These are phyloP conservation scores for Drosophila hydei DNA, from an alignment of 1,140 invertebrate genomes.

Conservation along the genomic window DNA sequence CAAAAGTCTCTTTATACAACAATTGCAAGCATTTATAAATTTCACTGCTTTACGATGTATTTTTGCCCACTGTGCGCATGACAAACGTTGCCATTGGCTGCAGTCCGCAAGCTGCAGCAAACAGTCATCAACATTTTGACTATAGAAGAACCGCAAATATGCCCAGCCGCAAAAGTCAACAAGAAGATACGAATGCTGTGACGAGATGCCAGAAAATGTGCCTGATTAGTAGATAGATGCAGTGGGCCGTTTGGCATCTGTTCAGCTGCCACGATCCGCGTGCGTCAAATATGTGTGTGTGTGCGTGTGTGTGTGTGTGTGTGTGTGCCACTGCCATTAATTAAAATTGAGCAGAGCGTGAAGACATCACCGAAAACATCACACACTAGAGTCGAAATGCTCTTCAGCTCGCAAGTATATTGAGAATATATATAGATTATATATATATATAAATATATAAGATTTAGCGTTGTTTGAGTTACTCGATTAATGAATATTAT, in stretches of 20 bases:
- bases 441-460: too few species aligned
- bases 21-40: too few species aligned
- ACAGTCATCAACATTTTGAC: slow-evolving; percentile 7
- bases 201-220: slow-evolving; percentile 10
- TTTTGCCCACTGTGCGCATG: slow-evolving; percentile 9
- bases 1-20: too few species aligned
- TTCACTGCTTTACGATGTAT: neutral
- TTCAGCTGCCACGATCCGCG: slow-evolving; percentile 27
- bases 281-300: slow-evolving; percentile 22
- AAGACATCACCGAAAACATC: neutral
- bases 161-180: slow-evolving; percentile 7
- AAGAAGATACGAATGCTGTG: slow-evolving; percentile 1
- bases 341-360: slow-evolving; percentile 30
- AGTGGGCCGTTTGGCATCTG: slow-evolving; percentile 3
- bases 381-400: slow-evolving; percentile 1
- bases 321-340: slow-evolving; percentile 5
- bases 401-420: neutral
- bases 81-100: slow-evolving; percentile 17
- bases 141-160: slow-evolving; percentile 16
- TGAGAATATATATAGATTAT: too few species aligned
- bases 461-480: too few species aligned
- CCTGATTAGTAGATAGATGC: slow-evolving; percentile 10
- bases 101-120: slow-evolving; percentile 4
- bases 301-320: neutral
- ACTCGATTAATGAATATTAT: too few species aligned